These are phyloP conservation scores for Platerodrilus igneus DNA, from an alignment of 2,888 invertebrate species.

Conservation along the genomic window DNA sequence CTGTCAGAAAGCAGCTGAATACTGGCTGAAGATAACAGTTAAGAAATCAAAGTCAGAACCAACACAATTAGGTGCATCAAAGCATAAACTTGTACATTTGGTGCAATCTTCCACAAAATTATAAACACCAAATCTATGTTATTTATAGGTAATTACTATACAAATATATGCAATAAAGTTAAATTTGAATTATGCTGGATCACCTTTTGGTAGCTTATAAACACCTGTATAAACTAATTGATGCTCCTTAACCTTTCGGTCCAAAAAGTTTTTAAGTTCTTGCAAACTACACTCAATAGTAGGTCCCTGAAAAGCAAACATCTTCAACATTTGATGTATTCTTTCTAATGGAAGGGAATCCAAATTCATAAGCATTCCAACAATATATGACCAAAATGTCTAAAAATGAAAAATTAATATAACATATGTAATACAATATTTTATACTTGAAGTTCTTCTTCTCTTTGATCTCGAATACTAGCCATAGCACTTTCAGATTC, in stretches of 20 bases:
- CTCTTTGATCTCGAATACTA: constrained; percentile 88
- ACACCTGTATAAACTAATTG: constrained; percentile 79
- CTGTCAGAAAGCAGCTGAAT: no score
- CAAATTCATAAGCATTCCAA: constrained; percentile 93
- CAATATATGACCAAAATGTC: constrained; percentile 94
- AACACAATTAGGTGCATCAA: no score
- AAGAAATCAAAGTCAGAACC: no score
- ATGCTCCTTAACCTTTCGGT: constrained; percentile 88
- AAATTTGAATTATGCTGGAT: constrained; percentile 5
- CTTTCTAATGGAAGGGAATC: constrained; percentile 87
- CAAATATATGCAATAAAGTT: no score
- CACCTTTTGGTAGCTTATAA: constrained; percentile 77
- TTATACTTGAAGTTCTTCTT: constrained; percentile 80
- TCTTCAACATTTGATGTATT: constrained; percentile 93
- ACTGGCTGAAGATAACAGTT: no score
- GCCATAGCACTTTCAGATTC: constrained; percentile 93
- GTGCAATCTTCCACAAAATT: no score
- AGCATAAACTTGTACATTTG: no score
- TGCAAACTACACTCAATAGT: constrained; percentile 82
- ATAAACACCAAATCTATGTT: no score
- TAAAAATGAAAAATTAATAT: constrained; percentile 42
- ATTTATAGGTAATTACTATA: no score
- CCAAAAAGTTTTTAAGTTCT: constrained; percentile 84
- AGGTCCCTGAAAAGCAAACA: constrained; percentile 93
- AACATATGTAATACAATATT: constrained; percentile 7